Percentiles rank a stretch among this genome's conserved stretches.
These are phyloP conservation scores for Globicephala melas DNA, from an alignment of 2,113 vertebrate genomes.

Conservation along the genomic window DNA sequence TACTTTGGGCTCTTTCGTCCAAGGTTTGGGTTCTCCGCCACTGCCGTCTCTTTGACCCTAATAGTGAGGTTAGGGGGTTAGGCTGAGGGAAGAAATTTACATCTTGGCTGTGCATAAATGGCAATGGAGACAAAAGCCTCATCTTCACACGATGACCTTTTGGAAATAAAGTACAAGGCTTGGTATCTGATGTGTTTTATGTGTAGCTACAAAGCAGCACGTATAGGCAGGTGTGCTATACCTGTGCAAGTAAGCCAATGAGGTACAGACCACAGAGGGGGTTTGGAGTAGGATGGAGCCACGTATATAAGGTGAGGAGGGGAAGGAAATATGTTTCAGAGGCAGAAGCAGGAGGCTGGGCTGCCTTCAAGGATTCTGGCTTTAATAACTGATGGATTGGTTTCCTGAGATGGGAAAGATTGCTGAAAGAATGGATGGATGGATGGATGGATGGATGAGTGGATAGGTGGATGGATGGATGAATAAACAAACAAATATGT, in stretches of 20 bases:
- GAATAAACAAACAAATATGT: neutral
- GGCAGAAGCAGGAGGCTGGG: neutral
- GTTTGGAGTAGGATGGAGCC: accelerated
- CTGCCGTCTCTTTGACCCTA: neutral
- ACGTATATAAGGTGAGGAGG: accelerated
- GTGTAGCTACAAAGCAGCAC: neutral
- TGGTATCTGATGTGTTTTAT: neutral
- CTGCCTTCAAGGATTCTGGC: neutral
- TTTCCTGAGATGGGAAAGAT: neutral
- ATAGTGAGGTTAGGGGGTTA: neutral
- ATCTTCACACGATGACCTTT: neutral
- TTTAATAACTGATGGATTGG: neutral
- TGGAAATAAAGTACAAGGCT: neutral
- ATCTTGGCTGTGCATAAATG: neutral
- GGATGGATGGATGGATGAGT: neutral
- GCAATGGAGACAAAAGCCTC: neutral
- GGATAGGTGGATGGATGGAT: neutral
- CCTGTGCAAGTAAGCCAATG: neutral
- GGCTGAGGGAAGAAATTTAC: neutral
- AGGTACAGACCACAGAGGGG: no score
- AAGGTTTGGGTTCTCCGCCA: neutral
- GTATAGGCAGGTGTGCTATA: neutral
- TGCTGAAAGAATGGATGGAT: neutral
- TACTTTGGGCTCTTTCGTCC: neutral
- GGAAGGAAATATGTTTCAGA: neutral